Conservation (phyloP, 2,113 vertebrate species). For the Steatornis caripensis region DNA sequence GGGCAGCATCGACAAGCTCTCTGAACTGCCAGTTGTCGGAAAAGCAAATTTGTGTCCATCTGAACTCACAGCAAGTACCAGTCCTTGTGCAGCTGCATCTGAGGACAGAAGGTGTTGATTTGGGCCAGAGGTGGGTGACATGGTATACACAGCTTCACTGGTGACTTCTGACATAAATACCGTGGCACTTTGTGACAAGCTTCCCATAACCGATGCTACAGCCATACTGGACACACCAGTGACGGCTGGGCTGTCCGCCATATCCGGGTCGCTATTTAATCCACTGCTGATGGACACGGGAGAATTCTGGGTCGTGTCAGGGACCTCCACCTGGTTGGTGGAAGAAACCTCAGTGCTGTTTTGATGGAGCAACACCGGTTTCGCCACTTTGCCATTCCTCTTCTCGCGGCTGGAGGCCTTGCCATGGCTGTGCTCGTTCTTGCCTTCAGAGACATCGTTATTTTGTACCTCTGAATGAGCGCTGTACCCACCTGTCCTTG, state of each 20-base stretch:
- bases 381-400: conserved; percentile 94
- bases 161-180: conserved; percentile 98
- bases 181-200: conserved; percentile 89
- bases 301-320: conserved; percentile 98
- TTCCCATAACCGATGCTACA: conserved; percentile 94
- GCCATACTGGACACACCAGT: conserved; percentile 91
- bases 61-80: conserved; percentile 89
- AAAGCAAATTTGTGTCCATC: conserved; percentile 98
- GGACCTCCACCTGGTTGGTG: conserved; percentile 98
- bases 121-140: conserved; percentile 91
- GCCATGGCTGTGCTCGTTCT: conserved; percentile 88
- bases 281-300: conserved; percentile 98
- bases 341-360: conserved; percentile 98
- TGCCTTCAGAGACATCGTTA: conserved; percentile 97
- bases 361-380: conserved; percentile 92
- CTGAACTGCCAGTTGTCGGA: conserved; percentile 82
- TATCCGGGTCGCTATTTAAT: conserved; percentile 94
- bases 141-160: conserved; percentile 92
- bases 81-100: conserved; percentile 86
- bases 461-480: conserved; percentile 95
- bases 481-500: conserved; percentile 88
- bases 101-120: conserved; percentile 93
- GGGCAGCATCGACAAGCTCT: conserved; percentile 89
- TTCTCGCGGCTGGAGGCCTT: conserved; percentile 89
- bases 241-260: conserved; percentile 93